Evolutionary conservation across 2,113 vertebrate species (phyloP).

Genomic region (Zosterops lateralis): DNA sequence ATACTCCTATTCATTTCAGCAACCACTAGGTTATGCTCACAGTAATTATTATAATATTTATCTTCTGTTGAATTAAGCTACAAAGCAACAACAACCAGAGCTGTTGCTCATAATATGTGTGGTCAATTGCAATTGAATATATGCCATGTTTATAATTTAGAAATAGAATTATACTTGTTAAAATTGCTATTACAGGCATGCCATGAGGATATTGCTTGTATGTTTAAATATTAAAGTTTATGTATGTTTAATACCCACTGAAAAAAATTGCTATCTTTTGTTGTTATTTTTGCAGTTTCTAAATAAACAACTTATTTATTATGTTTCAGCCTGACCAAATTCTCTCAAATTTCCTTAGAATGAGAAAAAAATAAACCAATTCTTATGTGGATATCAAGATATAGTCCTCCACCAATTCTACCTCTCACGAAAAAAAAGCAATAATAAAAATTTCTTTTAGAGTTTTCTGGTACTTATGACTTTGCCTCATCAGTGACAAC

Average conservation of each 20-base stretch:
- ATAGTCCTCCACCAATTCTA: not conserved
- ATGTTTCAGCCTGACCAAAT: not conserved
- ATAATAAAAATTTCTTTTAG: not conserved
- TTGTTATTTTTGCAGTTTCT: not conserved
- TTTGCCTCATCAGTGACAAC: not conserved
- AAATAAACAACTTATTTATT: not conserved
- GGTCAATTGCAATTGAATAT: not conserved
- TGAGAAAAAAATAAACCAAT: not conserved
- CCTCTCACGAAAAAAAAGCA: not conserved
- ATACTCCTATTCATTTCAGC: not conserved
- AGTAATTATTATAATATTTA: not conserved
- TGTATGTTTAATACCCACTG: not conserved
- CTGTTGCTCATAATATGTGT: not conserved
- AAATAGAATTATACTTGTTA: not conserved
- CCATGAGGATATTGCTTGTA: not conserved
- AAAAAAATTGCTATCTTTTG: not conserved
- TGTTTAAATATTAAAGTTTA: not conserved
- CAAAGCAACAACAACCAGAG: not conserved
- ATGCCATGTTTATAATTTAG: not conserved
- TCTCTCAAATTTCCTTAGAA: not conserved
- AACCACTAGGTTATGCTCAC: not conserved
- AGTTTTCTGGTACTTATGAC: not conserved
- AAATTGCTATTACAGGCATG: not conserved
- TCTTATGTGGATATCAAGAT: not conserved
- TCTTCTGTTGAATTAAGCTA: not conserved